A percentile compares a stretch with the other conserved stretches of the same genome.
Conservation (phyloP, 2,888 invertebrate genomes). For the Empis stercorea region DNA sequence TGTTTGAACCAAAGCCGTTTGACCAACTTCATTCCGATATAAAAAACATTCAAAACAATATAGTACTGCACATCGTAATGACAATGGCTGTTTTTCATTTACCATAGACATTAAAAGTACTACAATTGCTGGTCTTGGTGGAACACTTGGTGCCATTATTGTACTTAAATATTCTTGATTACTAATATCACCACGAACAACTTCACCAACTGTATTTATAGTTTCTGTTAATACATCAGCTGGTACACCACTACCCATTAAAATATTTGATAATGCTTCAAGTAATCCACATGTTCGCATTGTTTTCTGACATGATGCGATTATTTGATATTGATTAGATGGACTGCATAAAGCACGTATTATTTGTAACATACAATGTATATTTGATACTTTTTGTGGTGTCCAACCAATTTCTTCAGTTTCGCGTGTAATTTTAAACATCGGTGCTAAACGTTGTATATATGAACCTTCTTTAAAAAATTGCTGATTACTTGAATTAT, state of each 20-base stretch:
- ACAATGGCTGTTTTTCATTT: slow-evolving; percentile 92
- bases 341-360: slow-evolving; percentile 88
- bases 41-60: slow-evolving; percentile 96
- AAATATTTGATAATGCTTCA: slow-evolving; percentile 69
- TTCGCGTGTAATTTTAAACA: slow-evolving; percentile 68
- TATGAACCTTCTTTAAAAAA: slow-evolving; percentile 98
- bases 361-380: slow-evolving; percentile 82
- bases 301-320: slow-evolving; percentile 71
- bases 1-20: slow-evolving; percentile 80
- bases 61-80: slow-evolving; percentile 80
- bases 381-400: slow-evolving; percentile 87
- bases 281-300: slow-evolving; percentile 76
- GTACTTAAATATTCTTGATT: slow-evolving; percentile 88
- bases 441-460: slow-evolving; percentile 77
- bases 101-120: slow-evolving; percentile 97
- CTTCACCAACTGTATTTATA: slow-evolving; percentile 89
- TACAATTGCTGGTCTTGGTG: slow-evolving; percentile 87
- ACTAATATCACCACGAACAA: slow-evolving; percentile 68
- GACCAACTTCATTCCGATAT: slow-evolving; percentile 82
- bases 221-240: slow-evolving; percentile 94
- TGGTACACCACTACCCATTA: slow-evolving; percentile 94
- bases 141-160: slow-evolving; percentile 84
- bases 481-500: slow-evolving; percentile 95
- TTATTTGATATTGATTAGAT: slow-evolving; percentile 75
- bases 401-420: slow-evolving; percentile 70